Evolutionary conservation across 2,888 invertebrate genomes (phyloP).

Genomic region (Pogonocherus hispidulus): DNA sequence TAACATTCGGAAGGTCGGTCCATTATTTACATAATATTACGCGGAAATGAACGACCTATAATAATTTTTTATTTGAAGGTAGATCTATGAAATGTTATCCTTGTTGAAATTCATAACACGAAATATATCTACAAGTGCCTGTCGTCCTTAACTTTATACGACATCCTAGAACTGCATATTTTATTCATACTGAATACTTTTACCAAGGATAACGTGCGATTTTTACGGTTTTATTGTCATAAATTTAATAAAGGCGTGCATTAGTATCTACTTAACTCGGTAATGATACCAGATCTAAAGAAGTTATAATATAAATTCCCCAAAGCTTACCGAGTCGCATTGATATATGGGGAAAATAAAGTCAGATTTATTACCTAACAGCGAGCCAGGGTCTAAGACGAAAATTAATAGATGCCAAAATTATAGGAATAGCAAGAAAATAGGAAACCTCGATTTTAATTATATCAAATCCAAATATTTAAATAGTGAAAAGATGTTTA

Average conservation of each 20-base stretch:
- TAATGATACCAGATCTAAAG: background rate
- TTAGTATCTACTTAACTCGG: constrained; percentile 24
- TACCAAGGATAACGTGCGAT: constrained; percentile 40
- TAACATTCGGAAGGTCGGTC: background rate
- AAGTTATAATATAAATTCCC: too few species aligned
- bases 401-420: too few species aligned
- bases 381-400: too few species aligned
- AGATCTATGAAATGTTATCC: constrained; percentile 18
- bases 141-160: constrained; percentile 29
- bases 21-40: background rate
- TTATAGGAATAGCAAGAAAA: too few species aligned
- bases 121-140: constrained; percentile 8
- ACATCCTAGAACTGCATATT: constrained; percentile 38
- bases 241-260: constrained; percentile 38
- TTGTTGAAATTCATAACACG: constrained; percentile 14
- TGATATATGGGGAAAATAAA: too few species aligned
- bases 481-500: too few species aligned
- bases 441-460: too few species aligned
- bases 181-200: constrained; percentile 35
- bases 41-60: background rate
- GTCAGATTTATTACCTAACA: too few species aligned
- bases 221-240: constrained; percentile 40
- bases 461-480: too few species aligned
- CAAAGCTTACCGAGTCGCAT: too few species aligned
- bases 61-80: background rate